These are phyloP conservation scores for Acinonyx jubatus DNA, from an alignment of 2,113 vertebrate species.

Conservation along the genomic window DNA sequence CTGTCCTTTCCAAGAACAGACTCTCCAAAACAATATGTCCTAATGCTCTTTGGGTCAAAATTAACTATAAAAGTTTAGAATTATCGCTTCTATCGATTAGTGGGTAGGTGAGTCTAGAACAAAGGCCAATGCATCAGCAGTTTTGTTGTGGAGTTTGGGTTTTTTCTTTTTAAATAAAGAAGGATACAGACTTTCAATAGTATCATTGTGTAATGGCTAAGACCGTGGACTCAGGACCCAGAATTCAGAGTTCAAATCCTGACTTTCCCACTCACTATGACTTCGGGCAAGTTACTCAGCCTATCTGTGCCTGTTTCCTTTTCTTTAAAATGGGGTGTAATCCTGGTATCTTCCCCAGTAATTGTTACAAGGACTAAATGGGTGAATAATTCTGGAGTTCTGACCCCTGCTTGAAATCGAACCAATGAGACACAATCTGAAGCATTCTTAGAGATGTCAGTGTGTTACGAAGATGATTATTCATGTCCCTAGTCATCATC, in stretches of 20 bases:
- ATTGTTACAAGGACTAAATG: neutral
- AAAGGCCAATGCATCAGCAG: neutral
- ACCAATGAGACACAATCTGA: neutral
- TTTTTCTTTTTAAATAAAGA: neutral
- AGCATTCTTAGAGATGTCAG: neutral
- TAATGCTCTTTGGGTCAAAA: neutral
- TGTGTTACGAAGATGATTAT: neutral
- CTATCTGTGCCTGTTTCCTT: neutral
- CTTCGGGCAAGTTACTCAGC: neutral
- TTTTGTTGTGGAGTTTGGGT: neutral
- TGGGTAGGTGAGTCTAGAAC: neutral
- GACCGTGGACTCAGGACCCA: neutral
- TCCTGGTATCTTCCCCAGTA: neutral
- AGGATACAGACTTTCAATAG: neutral
- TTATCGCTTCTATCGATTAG: neutral
- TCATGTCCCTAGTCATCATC: neutral
- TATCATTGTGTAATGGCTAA: neutral
- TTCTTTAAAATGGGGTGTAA: neutral
- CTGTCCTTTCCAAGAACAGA: constrained; percentile 22
- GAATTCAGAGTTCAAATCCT: neutral
- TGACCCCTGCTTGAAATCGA: neutral
- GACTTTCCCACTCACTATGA: neutral
- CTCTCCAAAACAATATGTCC: neutral
- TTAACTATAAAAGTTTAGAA: constrained; percentile 1
- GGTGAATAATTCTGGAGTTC: neutral